Percentiles rank a stretch among this genome's conserved stretches.
Evolutionary conservation across 1,140 invertebrate genomes (phyloP).

Genomic region (Zaprionus camerounensis): DNA sequence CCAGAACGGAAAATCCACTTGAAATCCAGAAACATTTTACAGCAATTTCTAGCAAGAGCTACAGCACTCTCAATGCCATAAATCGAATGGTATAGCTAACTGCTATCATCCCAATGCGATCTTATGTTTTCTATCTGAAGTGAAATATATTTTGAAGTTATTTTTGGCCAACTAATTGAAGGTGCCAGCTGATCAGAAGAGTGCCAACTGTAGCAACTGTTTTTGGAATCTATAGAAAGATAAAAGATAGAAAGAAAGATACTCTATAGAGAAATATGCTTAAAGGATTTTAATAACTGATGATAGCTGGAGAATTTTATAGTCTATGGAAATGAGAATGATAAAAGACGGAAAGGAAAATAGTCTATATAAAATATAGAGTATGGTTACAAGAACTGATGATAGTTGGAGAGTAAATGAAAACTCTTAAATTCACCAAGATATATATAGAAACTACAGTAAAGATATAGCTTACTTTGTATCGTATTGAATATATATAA

Average conservation of each 20-base stretch:
- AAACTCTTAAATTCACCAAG: no score
- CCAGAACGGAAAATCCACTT: conserved; percentile 21
- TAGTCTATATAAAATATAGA: neutral
- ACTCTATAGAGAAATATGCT: no score
- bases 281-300: no score
- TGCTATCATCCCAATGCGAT: neutral
- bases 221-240: neutral
- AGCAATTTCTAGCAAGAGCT: conserved; percentile 3
- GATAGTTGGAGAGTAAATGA: neutral
- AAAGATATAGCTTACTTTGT: neutral
- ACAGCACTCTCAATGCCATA: conserved; percentile 18
- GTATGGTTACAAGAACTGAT: neutral
- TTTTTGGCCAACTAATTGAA: conserved; percentile 28
- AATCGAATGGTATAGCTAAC: neutral
- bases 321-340: no score
- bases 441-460: neutral
- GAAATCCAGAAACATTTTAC: conserved; percentile 23
- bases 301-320: no score
- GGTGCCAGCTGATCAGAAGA: conserved; percentile 15
- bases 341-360: no score
- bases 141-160: neutral
- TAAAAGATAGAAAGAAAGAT: neutral
- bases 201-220: neutral
- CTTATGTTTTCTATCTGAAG: conserved; percentile 17
- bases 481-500: neutral